Base-by-base conservation (phyloP, 2,888 invertebrate genomes). In the Thereva nobilitata region DNA sequence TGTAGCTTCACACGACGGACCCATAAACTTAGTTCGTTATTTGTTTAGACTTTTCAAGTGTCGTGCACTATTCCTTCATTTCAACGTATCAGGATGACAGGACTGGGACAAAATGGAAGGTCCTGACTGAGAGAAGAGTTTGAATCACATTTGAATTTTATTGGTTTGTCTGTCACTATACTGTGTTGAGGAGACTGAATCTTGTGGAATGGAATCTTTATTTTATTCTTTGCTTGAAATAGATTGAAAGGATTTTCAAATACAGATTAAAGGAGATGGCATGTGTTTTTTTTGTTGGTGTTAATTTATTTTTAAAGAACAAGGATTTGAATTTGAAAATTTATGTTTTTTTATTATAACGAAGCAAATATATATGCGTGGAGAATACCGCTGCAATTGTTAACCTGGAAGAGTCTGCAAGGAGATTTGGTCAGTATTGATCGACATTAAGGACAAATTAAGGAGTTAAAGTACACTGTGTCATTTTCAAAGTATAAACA, bases 81-180 rank as follows among this genome's bases (percentile, higher is more conserved):
- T 59, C 23, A 42, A 50, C 9, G 59, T 23, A 45, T 38, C n/a
- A 10, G 57, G 10, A 40, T 61, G 61, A 50, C 61, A 61, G 50
- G 50, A 61, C 40, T 50, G 61, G 61, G 50, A 50, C 61, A 50
- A 49, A 61, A 41, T 64, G 64, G 23, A 44, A 38, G 64, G 53
- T 50, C 9, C 44, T 40, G 50, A 72, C 74, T 72, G 71, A 71
- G 52, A 50, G 64, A 40, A 64, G 73, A 69, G 70, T 69, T 72
- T 72, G 73, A 76, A 75, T 75, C 75, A 75, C 77, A 78, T 79
- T 77, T 77, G 78, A 79, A 78, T 77, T 78, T 79, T 78, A 78
- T 78, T 79, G 77, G 74, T 74, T 76, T 68, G 72, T 71, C 74
- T 76, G 76, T 77, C 79, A 76, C 73, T 52, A 35, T 44, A 53